Evolutionary conservation across 2,888 invertebrate species (phyloP).

Genomic region (Lasioglossum pauxillum): DNA sequence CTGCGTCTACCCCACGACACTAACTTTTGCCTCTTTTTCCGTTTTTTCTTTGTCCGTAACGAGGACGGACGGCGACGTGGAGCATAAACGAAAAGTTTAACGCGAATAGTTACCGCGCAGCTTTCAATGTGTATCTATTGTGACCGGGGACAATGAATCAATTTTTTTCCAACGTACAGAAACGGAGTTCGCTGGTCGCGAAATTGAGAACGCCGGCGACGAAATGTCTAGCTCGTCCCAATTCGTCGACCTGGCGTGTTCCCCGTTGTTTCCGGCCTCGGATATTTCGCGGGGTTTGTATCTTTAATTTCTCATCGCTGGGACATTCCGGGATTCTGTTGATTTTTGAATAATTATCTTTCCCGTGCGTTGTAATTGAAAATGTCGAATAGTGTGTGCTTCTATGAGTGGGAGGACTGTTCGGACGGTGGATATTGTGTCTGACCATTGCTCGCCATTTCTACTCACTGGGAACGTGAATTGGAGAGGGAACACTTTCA

Average conservation of each 20-base stretch:
- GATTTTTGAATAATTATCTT: not conserved
- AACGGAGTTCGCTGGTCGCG: not conserved
- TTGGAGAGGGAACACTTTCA: not conserved
- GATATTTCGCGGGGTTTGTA: not conserved
- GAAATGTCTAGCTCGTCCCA: conserved; percentile 14
- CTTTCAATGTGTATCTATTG: not conserved
- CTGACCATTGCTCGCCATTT: not conserved
- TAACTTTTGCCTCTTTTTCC: not conserved
- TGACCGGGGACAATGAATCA: not conserved
- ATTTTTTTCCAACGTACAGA: not conserved
- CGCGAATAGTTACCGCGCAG: not conserved
- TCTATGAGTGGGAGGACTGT: not conserved
- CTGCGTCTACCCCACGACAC: not conserved
- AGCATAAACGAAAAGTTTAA: not conserved
- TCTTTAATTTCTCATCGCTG: not conserved
- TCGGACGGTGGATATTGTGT: not conserved
- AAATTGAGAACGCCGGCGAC: conserved; percentile 4
- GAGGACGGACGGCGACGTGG: not conserved
- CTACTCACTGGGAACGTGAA: not conserved
- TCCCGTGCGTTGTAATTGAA: not conserved
- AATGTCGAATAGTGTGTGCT: not conserved
- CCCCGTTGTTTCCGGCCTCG: not conserved
- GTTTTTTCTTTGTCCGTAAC: not conserved
- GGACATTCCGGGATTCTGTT: not conserved
- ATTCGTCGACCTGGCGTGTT: conserved; percentile 20